These are phyloP conservation scores for Regulus satrapa DNA, from an alignment of 2,113 vertebrate species.

Conservation along the genomic window DNA sequence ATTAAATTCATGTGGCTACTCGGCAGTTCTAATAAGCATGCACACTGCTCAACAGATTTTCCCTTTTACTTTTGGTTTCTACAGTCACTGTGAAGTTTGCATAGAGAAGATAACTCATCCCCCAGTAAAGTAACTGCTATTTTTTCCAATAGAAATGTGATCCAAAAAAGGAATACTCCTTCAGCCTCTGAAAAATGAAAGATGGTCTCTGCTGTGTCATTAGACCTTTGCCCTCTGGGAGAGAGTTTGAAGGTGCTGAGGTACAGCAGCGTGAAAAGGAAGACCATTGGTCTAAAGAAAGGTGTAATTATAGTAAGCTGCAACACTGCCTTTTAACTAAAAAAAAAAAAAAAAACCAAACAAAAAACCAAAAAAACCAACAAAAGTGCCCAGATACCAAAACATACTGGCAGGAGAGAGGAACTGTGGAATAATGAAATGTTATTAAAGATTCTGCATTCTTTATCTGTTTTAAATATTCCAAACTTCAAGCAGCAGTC, in stretches of 20 bases:
- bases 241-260: neutral
- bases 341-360: too few species aligned
- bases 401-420: neutral
- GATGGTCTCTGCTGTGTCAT: neutral
- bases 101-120: neutral
- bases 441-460: neutral
- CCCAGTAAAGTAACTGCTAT: neutral
- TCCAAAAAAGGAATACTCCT: neutral
- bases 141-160: neutral
- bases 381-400: neutral
- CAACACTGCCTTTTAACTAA: neutral
- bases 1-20: neutral
- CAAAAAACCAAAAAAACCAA: too few species aligned
- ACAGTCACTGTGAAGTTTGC: neutral
- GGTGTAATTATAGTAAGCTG: neutral
- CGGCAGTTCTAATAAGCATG: neutral
- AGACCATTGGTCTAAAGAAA: neutral
- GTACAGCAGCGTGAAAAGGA: neutral
- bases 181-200: neutral
- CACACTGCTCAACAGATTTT: neutral
- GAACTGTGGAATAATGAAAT: neutral
- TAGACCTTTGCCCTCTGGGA: neutral
- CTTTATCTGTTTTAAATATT: neutral
- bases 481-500: neutral
- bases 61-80: neutral